phyloP scores from a whole-genome alignment of 2,113 vertebrate species.

The Rhynchomys soricoides region DNA sequence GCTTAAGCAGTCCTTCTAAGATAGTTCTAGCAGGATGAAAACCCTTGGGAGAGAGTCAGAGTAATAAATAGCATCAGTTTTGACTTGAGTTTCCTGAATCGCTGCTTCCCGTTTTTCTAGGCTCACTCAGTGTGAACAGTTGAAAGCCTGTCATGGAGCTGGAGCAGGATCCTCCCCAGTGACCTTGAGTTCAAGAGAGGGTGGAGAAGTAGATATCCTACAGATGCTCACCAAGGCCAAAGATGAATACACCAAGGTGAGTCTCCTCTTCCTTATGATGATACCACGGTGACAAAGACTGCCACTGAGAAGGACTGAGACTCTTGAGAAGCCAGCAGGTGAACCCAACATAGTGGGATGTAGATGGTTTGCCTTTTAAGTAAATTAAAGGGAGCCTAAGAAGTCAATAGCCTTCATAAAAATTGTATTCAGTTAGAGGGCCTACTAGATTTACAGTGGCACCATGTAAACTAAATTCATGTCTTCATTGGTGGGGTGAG shows the following conservation, averaged over 20 bases:
- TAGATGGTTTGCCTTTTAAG: constrained; percentile 17
- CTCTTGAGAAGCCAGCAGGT: neutral
- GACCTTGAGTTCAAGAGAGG: constrained; percentile 82
- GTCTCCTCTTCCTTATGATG: constrained; percentile 25
- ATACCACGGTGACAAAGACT: neutral
- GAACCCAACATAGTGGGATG: neutral
- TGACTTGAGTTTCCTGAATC: neutral
- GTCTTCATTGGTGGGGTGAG: neutral
- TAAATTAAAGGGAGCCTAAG: constrained; percentile 8
- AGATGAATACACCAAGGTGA: constrained; percentile 95
- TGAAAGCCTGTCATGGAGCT: constrained; percentile 87
- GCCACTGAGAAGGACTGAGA: neutral
- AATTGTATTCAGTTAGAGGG: neutral
- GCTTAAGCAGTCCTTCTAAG: constrained; percentile 11
- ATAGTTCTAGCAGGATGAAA: neutral
- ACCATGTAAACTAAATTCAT: constrained; percentile 23
- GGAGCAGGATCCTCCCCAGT: constrained; percentile 86
- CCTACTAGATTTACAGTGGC: neutral
- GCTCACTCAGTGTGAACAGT: constrained; percentile 93
- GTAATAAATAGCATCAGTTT: neutral
- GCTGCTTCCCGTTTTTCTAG: constrained; percentile 81
- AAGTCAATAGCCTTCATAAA: neutral
- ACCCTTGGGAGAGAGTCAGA: neutral
- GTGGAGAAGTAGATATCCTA: constrained; percentile 93
- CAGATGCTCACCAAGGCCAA: constrained; percentile 96